Evolutionary conservation across 2,113 vertebrate genomes (phyloP).

Genomic region (Proterorhinus semilunaris): DNA sequence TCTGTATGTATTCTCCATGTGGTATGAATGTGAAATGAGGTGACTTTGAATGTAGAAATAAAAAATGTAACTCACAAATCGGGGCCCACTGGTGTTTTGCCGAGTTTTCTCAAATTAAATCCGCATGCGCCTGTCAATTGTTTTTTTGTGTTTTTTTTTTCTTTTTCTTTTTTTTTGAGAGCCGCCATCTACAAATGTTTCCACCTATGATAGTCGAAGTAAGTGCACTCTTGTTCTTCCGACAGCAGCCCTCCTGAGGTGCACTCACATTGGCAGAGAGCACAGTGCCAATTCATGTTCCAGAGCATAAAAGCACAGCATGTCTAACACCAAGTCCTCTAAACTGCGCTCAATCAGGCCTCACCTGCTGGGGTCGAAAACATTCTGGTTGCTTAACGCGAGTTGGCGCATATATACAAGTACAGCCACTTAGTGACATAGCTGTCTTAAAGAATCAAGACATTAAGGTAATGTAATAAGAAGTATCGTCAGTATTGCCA

Average conservation of each 20-base stretch:
- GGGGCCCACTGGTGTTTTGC: neutral
- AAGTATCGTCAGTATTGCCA: too few relatives aligned
- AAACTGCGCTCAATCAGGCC: neutral
- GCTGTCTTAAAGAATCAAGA: too few relatives aligned
- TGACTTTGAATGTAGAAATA: too few relatives aligned
- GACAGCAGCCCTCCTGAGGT: neutral
- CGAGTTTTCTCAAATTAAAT: slow-evolving; percentile 16
- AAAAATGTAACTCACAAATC: too few relatives aligned
- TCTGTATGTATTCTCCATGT: too few relatives aligned
- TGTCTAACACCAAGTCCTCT: slow-evolving; percentile 3
- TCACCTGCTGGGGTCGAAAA: neutral
- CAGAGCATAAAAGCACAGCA: neutral
- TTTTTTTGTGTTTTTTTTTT: neutral
- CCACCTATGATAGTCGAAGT: neutral
- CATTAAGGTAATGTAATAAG: too few relatives aligned
- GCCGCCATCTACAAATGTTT: neutral
- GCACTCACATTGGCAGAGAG: neutral
- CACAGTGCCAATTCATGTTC: neutral
- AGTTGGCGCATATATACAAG: too few relatives aligned
- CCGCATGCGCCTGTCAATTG: too few relatives aligned
- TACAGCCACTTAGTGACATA: too few relatives aligned
- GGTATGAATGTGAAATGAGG: too few relatives aligned
- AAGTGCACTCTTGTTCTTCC: neutral
- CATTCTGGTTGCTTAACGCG: neutral
- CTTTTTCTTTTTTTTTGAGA: neutral